Evolutionary conservation across 2,888 invertebrate genomes (phyloP).

Genomic region (Diaprepes abbreviatus): DNA sequence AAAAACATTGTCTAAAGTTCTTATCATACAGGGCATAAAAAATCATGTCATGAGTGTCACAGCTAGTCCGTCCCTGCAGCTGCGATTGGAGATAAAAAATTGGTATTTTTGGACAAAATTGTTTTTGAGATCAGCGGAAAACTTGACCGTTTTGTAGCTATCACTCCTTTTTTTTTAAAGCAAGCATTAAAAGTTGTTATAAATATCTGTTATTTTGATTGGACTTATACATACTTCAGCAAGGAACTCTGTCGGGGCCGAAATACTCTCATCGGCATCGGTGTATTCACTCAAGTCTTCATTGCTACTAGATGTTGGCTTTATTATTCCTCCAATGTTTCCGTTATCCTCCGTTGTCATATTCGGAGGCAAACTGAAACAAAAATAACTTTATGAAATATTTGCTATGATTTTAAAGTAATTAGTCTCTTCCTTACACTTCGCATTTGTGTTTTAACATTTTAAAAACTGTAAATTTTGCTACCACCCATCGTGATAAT

Average conservation of each 20-base stretch:
- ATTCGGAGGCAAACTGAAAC: slow-evolving; percentile 39
- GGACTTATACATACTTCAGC: slow-evolving; percentile 77
- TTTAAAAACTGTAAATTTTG: neutral
- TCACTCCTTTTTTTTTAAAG: no score
- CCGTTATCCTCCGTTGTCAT: slow-evolving; percentile 67
- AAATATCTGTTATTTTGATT: no score
- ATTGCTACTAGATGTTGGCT: slow-evolving; percentile 70
- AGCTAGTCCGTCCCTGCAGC: no score
- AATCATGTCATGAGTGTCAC: no score
- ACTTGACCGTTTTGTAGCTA: no score
- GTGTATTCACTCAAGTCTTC: slow-evolving; percentile 80
- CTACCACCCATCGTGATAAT: neutral
- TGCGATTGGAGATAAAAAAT: no score
- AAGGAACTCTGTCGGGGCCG: slow-evolving; percentile 82
- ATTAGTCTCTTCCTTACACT: neutral
- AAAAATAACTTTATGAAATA: slow-evolving; percentile 9
- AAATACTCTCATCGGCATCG: slow-evolving; percentile 79
- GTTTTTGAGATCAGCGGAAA: no score
- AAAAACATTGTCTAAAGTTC: no score
- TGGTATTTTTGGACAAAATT: no score
- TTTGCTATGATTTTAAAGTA: neutral
- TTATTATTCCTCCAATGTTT: slow-evolving; percentile 61
- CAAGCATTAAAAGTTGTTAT: no score
- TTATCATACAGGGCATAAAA: no score
- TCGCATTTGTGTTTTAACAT: neutral